phyloP scores from a whole-genome alignment of 2,113 vertebrate species.

The Lophotis ruficrista region DNA sequence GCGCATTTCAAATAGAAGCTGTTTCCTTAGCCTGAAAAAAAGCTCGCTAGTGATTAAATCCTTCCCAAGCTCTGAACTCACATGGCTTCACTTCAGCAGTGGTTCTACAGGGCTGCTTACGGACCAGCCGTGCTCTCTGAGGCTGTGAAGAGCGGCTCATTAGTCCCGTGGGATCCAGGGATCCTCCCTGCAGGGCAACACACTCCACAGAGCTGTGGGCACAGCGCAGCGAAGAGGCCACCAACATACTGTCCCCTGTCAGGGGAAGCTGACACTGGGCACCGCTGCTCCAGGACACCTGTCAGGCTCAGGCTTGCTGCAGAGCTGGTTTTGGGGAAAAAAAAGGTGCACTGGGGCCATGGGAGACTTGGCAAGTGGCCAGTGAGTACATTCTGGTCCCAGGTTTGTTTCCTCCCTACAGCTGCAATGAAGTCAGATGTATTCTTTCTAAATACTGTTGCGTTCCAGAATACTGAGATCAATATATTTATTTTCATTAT shows the following conservation, averaged over 20 bases:
- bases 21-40: not conserved
- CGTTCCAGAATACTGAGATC: not conserved
- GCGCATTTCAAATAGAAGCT: not conserved
- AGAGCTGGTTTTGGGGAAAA: not conserved
- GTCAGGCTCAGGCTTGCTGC: not conserved
- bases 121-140: not conserved
- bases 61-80: not conserved
- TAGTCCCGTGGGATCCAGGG: rapidly evolving
- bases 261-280: not conserved
- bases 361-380: not conserved
- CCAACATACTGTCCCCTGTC: rapidly evolving
- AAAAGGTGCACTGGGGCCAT: not conserved
- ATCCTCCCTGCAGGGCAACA: not conserved
- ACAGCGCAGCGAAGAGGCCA: not conserved
- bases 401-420: not conserved
- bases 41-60: not conserved
- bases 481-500: not conserved
- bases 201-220: not conserved
- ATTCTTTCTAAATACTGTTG: not conserved
- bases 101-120: not conserved
- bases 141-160: not conserved
- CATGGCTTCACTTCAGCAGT: not conserved
- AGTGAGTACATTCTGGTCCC: not conserved
- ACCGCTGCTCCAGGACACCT: not conserved
- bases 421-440: not conserved